These are phyloP conservation scores for Bombylius discolor DNA, from an alignment of 2,888 invertebrate genomes.

Conservation along the genomic window DNA sequence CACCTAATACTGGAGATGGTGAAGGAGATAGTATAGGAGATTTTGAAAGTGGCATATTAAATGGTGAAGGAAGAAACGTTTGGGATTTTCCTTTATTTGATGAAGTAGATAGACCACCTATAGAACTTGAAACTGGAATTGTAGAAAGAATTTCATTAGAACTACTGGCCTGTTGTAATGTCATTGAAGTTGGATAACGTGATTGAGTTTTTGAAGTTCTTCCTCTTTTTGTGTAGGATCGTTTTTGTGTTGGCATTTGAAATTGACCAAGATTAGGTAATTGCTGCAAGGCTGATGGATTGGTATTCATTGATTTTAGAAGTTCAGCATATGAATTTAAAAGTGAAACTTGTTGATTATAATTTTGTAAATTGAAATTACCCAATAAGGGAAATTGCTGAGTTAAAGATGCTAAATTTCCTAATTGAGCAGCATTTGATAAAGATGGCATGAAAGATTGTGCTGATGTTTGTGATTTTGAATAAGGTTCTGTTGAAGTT, in stretches of 20 bases:
- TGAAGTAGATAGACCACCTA: neutral
- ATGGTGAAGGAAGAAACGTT: conserved; percentile 3
- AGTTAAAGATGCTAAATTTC: conserved; percentile 10
- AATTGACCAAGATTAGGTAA: conserved; percentile 15
- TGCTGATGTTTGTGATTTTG: conserved; percentile 7
- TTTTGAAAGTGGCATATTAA: conserved; percentile 9
- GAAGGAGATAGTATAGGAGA: conserved; percentile 8
- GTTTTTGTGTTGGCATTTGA: conserved; percentile 15
- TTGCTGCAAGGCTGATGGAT: conserved; percentile 14
- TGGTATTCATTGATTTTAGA: conserved; percentile 13
- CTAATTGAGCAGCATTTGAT: conserved; percentile 7
- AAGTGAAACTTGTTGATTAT: conserved; percentile 16
- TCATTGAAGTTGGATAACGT: conserved; percentile 6
- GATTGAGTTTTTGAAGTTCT: conserved; percentile 15
- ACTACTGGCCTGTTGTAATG: conserved; percentile 9
- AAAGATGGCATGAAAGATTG: conserved; percentile 3
- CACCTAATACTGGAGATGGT: conserved; percentile 5
- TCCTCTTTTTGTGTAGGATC: conserved; percentile 16
- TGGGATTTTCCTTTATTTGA: conserved; percentile 6
- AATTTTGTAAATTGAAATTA: conserved; percentile 16
- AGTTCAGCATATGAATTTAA: conserved; percentile 18
- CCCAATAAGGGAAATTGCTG: conserved; percentile 12
- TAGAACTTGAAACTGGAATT: neutral
- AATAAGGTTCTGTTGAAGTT: neutral
- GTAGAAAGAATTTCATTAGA: neutral